Evolutionary conservation across 2,888 invertebrate species (phyloP).

Genomic region (Pemphredon lugubris): DNA sequence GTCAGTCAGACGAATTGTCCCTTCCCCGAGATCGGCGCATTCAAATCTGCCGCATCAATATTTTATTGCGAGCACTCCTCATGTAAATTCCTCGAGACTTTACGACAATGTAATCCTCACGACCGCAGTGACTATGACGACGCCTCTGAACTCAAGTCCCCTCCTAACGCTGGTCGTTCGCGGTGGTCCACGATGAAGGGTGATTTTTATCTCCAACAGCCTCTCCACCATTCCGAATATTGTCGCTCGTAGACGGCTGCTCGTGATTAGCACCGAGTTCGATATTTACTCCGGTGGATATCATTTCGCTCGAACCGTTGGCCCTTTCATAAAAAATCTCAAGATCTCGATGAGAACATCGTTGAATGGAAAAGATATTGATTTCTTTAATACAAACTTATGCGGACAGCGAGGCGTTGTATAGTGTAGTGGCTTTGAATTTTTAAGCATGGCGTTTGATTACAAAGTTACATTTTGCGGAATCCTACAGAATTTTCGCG

Average conservation of each 20-base stretch:
- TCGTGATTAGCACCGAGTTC: slow-evolving; percentile 33
- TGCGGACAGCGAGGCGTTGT: no score
- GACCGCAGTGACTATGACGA: slow-evolving; percentile 58
- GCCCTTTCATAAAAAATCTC: no score
- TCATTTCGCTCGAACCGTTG: no score
- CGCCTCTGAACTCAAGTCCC: slow-evolving; percentile 37
- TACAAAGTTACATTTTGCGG: no score
- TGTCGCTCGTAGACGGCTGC: slow-evolving; percentile 11
- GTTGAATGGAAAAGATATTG: no score
- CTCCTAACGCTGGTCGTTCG: slow-evolving; percentile 44
- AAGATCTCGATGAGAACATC: no score
- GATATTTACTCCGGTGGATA: no score
- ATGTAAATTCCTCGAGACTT: slow-evolving; percentile 77
- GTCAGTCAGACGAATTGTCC: slow-evolving; percentile 47
- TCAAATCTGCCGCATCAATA: slow-evolving; percentile 73
- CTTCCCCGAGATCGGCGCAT: slow-evolving; percentile 55
- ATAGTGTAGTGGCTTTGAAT: no score
- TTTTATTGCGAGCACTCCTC: slow-evolving; percentile 75
- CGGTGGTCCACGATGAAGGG: slow-evolving; percentile 47
- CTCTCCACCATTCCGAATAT: slow-evolving; percentile 29
- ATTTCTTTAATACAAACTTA: no score
- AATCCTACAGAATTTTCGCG: no score
- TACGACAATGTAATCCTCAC: slow-evolving; percentile 78
- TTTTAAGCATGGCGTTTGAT: no score
- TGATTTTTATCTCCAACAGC: slow-evolving; percentile 50